phyloP scores from a whole-genome alignment of 2,888 invertebrate species.

The Coenonympha glycerion region DNA sequence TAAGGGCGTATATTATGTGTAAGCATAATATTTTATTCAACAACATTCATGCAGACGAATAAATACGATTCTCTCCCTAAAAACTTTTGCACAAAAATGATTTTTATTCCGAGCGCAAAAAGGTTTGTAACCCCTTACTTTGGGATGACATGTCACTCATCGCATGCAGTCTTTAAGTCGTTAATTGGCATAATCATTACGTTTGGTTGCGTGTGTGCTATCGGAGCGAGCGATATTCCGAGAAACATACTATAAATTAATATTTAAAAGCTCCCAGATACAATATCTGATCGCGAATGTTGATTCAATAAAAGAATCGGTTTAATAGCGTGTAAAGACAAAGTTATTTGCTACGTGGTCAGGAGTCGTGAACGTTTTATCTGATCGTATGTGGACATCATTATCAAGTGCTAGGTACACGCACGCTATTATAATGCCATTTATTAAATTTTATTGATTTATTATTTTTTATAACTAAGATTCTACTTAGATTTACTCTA shows the following conservation, averaged over 20 bases:
- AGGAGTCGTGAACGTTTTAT: conserved; percentile 24
- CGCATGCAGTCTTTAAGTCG: conserved; percentile 24
- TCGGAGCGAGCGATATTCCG: conserved; percentile 30
- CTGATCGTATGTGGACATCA: conserved; percentile 28
- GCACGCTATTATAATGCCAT: conserved; percentile 15
- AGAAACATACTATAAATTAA: conserved; percentile 28
- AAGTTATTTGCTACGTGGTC: conserved; percentile 24
- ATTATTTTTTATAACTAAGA: no score
- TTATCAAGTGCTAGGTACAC: conserved; percentile 25
- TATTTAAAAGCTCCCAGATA: conserved; percentile 30
- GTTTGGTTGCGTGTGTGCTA: conserved; percentile 31
- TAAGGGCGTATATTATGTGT: background rate
- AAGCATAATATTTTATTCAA: conserved; percentile 10
- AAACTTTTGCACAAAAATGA: conserved; percentile 4
- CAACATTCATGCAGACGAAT: conserved; percentile 8
- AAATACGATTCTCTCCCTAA: background rate
- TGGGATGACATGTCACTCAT: conserved; percentile 10
- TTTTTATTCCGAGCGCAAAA: conserved; percentile 4
- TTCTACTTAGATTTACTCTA: no score
- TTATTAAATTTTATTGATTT: background rate
- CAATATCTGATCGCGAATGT: conserved; percentile 29
- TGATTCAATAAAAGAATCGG: conserved; percentile 29
- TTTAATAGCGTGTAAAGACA: conserved; percentile 27
- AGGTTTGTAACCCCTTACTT: conserved; percentile 1
- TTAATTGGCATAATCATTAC: conserved; percentile 35